Percentiles rank a stretch among this genome's conserved stretches.
Evolutionary conservation across 1,140 invertebrate genomes (phyloP).

Genomic region (Meloidogyne exigua): DNA sequence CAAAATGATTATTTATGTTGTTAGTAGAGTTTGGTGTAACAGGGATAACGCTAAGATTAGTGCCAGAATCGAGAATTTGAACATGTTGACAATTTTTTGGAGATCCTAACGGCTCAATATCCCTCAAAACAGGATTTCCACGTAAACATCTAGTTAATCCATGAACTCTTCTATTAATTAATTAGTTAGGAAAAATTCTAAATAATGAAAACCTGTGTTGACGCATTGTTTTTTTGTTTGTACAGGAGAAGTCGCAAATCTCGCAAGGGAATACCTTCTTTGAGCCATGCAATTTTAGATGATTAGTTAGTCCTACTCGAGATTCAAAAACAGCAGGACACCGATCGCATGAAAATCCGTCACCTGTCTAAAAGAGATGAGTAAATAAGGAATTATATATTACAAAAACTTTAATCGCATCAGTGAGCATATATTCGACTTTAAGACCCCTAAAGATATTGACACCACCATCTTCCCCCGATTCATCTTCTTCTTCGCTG

Average conservation of each 20-base stretch:
- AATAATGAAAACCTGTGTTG: conserved; percentile 32
- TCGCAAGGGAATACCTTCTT: conserved; percentile 31
- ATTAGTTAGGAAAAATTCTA: neutral
- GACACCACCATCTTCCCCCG: conserved; percentile 9
- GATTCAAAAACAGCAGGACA: conserved; percentile 43
- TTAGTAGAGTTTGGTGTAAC: neutral
- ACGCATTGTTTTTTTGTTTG: conserved; percentile 50
- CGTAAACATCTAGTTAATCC: neutral
- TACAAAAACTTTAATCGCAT: conserved; percentile 25
- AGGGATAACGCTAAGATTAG: neutral
- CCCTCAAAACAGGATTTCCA: neutral
- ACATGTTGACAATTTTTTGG: neutral
- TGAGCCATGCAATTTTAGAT: conserved; percentile 42
- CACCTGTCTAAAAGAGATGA: neutral
- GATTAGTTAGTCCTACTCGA: conserved; percentile 48
- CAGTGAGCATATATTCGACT: conserved; percentile 31
- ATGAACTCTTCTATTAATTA: conserved; percentile 6
- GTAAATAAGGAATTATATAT: neutral
- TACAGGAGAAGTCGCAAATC: conserved; percentile 42
- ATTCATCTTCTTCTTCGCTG: conserved; percentile 5
- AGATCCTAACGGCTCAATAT: neutral
- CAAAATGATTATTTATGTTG: neutral
- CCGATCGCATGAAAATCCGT: conserved; percentile 34
- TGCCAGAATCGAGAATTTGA: neutral
- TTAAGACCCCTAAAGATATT: conserved; percentile 20